A percentile compares a stretch with the other conserved stretches of the same genome.
Evolutionary conservation across 2,797 vertebrate species (phyloP).

Genomic region (Anguilla anguilla): DNA sequence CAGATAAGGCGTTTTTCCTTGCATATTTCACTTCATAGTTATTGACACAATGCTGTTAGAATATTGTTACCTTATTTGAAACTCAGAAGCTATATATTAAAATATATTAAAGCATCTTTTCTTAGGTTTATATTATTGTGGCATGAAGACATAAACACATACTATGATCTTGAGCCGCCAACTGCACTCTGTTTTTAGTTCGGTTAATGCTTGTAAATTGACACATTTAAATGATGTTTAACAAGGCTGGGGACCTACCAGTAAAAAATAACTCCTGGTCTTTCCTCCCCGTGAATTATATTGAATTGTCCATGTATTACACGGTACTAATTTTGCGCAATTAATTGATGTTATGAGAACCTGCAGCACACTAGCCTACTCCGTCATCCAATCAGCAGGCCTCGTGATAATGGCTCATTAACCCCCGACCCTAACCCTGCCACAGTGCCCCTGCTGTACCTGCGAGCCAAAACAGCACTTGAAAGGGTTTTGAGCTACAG

Average conservation of each 20-base stretch:
- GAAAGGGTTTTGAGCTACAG: constrained; percentile 62
- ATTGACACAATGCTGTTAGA: not conserved
- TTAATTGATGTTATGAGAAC: not conserved
- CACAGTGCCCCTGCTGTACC: constrained; percentile 62
- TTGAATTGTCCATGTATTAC: not conserved
- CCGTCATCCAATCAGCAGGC: constrained; percentile 56
- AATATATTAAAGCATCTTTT: not conserved
- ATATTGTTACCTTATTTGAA: not conserved
- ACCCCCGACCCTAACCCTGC: constrained; percentile 41
- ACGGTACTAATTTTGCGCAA: not conserved
- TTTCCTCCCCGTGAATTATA: not conserved
- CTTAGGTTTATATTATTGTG: not conserved
- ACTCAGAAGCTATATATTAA: not conserved
- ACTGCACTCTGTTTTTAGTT: not conserved
- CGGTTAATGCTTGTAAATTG: not conserved
- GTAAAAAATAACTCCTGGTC: not conserved
- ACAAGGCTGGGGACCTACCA: not conserved
- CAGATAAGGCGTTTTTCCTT: not conserved
- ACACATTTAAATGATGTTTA: not conserved
- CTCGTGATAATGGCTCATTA: constrained; percentile 77
- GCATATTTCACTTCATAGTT: not conserved
- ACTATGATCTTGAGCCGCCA: not conserved
- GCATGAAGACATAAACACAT: not conserved
- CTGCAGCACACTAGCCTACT: not conserved
- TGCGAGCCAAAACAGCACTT: constrained; percentile 56